Percentiles rank a stretch among this genome's conserved stretches.
Conservation (phyloP, 2,888 invertebrate genomes). For the Sacculina carcini region DNA sequence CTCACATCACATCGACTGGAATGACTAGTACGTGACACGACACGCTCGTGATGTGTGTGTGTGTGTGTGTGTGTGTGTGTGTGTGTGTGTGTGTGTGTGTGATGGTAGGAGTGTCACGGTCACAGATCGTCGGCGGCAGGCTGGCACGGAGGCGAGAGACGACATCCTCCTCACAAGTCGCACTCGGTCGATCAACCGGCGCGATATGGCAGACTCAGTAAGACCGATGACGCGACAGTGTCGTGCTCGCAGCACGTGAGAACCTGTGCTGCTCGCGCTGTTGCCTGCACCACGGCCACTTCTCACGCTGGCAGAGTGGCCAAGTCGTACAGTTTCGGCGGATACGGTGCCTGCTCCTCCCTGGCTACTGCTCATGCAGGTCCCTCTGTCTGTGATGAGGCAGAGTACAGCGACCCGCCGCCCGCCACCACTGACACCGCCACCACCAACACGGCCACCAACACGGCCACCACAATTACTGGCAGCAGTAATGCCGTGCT, state of each 20-base stretch:
- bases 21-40: too few species aligned
- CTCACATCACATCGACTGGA: too few species aligned
- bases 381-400: too few species aligned
- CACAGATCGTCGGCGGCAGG: background rate
- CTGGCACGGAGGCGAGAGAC: background rate
- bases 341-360: too few species aligned
- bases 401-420: slow-evolving; percentile 29
- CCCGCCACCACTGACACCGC: slow-evolving; percentile 33
- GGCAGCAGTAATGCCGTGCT: slow-evolving; percentile 38
- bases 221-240: background rate
- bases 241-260: background rate
- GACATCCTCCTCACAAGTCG: background rate
- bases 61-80: too few species aligned
- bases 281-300: background rate
- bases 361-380: too few species aligned
- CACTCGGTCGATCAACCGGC: background rate
- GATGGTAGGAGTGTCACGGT: background rate
- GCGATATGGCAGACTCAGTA: background rate
- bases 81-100: too few species aligned
- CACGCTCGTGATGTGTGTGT: too few species aligned
- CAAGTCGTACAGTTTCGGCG: slow-evolving; percentile 69
- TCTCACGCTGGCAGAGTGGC: slow-evolving; percentile 27
- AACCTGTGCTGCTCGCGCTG: background rate
- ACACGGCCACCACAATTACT: too few species aligned
- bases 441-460: slow-evolving; percentile 24